Conservation (phyloP, 2,888 invertebrate genomes). For the Sphaerophoria taeniata region DNA sequence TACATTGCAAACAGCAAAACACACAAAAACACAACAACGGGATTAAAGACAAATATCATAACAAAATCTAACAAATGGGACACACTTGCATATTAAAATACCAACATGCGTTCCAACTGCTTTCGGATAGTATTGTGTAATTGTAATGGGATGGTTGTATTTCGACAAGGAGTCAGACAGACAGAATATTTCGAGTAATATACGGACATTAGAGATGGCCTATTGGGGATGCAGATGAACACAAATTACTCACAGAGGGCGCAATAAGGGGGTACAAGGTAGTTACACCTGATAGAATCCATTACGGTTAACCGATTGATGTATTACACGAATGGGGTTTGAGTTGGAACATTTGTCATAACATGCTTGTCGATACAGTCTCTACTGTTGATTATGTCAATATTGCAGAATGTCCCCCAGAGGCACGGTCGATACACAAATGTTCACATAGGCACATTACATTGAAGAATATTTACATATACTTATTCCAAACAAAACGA, state of each 20-base stretch:
- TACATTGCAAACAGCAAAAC: neutral
- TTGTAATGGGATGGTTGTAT: constrained; percentile 35
- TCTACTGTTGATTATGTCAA: constrained; percentile 71
- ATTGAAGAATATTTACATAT: constrained; percentile 19
- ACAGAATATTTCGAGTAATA: constrained; percentile 27
- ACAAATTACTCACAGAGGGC: neutral
- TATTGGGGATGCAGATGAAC: neutral
- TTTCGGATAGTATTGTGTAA: neutral
- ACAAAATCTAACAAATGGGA: constrained; percentile 64
- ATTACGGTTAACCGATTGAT: constrained; percentile 73
- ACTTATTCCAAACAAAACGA: neutral
- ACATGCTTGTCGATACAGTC: constrained; percentile 30
- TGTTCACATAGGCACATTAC: neutral
- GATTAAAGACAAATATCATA: constrained; percentile 55
- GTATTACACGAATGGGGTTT: constrained; percentile 65
- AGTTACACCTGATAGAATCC: constrained; percentile 53
- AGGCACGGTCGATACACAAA: constrained; percentile 25
- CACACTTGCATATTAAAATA: constrained; percentile 70
- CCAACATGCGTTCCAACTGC: constrained; percentile 45
- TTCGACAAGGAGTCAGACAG: constrained; percentile 21
- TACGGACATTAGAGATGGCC: constrained; percentile 10
- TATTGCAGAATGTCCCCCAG: constrained; percentile 63
- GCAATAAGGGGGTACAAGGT: neutral
- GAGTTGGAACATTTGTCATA: constrained; percentile 72
- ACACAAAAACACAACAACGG: constrained; percentile 35